These are phyloP conservation scores for Bovichtus diacanthus DNA, from an alignment of 2,797 vertebrate genomes.

Conservation along the genomic window DNA sequence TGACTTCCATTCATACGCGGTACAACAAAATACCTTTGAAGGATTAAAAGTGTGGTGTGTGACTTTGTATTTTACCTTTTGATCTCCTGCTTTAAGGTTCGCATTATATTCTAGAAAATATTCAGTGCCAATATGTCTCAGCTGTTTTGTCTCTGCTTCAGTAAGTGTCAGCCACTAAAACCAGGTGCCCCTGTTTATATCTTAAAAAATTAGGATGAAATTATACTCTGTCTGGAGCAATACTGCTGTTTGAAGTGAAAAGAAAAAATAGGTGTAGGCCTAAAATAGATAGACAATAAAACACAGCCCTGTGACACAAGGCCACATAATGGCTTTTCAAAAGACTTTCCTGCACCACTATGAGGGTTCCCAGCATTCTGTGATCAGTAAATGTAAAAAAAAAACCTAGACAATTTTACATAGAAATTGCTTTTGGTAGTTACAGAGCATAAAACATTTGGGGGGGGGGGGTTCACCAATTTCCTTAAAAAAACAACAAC, in stretches of 20 bases:
- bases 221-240: neutral
- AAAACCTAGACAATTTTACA: neutral
- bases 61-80: neutral
- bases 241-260: constrained; percentile 9
- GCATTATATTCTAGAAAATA: neutral
- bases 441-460: constrained; percentile 14
- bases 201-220: constrained; percentile 6
- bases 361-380: neutral
- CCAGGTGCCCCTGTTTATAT: constrained; percentile 2
- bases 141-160: neutral
- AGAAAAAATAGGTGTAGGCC: constrained; percentile 7
- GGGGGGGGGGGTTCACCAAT: neutral
- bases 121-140: neutral
- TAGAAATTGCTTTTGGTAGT: neutral
- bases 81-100: neutral
- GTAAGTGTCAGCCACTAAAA: neutral
- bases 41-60: neutral
- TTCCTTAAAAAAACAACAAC: neutral
- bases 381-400: constrained; percentile 24
- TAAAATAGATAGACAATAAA: constrained; percentile 39
- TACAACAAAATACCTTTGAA: constrained; percentile 3
- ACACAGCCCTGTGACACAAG: constrained; percentile 14
- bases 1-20: neutral
- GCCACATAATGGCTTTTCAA: constrained; percentile 4
- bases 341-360: neutral